A percentile compares a stretch with the other conserved stretches of the same genome.
Evolutionary conservation across 2,113 vertebrate genomes (phyloP).

Genomic region (Shinisaurus crocodilurus): DNA sequence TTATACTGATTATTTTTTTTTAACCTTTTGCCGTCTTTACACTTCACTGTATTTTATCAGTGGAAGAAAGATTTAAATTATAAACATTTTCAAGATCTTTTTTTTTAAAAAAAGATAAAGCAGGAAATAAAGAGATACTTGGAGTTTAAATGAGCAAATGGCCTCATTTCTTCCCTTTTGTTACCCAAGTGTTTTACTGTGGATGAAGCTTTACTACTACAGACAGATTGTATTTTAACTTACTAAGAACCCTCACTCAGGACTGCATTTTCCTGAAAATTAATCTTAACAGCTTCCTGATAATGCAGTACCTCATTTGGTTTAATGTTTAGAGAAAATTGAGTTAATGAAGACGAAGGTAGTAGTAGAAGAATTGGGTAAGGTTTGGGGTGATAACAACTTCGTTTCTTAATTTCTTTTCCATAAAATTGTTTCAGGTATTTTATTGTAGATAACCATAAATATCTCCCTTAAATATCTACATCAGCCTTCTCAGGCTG

Average conservation of each 20-base stretch:
- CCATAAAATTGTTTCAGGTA: not conserved
- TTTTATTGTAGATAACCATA: not conserved
- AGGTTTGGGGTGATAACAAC: not conserved
- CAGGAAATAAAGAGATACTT: slow-evolving; percentile 9
- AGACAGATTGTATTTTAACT: slow-evolving; percentile 20
- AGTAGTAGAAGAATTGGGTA: not conserved
- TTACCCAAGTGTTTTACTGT: slow-evolving; percentile 30
- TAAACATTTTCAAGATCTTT: not conserved
- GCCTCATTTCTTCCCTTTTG: slow-evolving; percentile 29
- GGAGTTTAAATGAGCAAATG: not conserved
- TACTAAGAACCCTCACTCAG: not conserved
- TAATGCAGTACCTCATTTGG: slow-evolving; percentile 1
- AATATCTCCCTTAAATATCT: not conserved
- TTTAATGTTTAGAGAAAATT: not conserved
- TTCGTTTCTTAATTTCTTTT: not conserved
- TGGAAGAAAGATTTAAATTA: not conserved
- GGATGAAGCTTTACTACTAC: slow-evolving; percentile 19
- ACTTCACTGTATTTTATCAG: not conserved
- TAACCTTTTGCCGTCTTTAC: not conserved
- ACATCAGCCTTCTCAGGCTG: not conserved
- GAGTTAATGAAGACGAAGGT: not conserved
- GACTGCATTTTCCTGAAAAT: slow-evolving; percentile 32
- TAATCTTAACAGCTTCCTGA: slow-evolving; percentile 20
- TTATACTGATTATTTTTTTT: not conserved
- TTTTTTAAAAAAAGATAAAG: not conserved